Evolutionary conservation across 2,797 vertebrate species (phyloP), one percentile per base, ranked within the genome.

Genomic region (Phoxinus dragarum): DNA sequence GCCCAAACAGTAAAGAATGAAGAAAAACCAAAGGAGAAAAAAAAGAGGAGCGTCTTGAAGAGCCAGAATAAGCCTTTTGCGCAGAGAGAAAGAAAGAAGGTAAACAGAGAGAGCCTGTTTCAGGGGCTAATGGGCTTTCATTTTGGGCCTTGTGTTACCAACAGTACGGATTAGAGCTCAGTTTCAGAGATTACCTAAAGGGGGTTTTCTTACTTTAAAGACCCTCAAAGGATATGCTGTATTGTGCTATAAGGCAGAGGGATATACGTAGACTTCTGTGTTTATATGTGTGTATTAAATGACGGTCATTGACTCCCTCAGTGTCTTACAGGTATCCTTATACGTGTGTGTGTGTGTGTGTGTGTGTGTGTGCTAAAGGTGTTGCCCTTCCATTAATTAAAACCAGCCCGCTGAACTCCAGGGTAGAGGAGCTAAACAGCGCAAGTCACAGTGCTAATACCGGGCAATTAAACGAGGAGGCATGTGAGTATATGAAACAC

Each of bases 301-400:
- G 12, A 47, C 1, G 21, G 54, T 42, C 81, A 80, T 61, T 82
- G 31, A 52, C 59, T 84, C 38, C 77, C 77, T 80, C 38, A 42
- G 80, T 52, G 80, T 42, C 19, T 68, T 40, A 75, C 72, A 78
- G 81, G 69, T 83, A 47, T 74, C 5, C 21, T 3, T 61, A 23
- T 73, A 14, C 5, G 6, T 38, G 59, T 67, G 71, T 36, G 27
- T 66, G 59, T 84, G 36, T 84, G n/a, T n/a, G n/a, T n/a, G n/a
- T n/a, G 59, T 67, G 71, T 36, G 27, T 66, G 59, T 84, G 36
- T 84, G n/a, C 27, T 66, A 17, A 34, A 94, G 92, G 93, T 95
- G 94, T 95, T 92, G 92, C 93, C 93, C 94, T 91, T 88, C 91
- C 90, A 85, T 94, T 95, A 96, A 96, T 96, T 96, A 96, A 95